A percentile compares a stretch with the other conserved stretches of the same genome.
phyloP scores from a whole-genome alignment of 2,888 invertebrate species.

The Pollenia griseotomentosa region DNA sequence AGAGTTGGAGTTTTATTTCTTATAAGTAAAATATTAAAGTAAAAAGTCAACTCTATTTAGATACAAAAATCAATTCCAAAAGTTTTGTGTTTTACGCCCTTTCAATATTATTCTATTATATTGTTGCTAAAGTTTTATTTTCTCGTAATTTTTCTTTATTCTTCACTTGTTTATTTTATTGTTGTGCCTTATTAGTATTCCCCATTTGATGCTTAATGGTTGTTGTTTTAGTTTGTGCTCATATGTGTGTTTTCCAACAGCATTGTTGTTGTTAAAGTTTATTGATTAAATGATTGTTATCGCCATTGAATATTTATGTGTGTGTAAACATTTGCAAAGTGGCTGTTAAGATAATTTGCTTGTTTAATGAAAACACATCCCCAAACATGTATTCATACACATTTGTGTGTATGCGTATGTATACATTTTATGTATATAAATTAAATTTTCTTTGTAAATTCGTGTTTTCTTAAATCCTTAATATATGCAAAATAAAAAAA shows the following conservation, averaged over 20 bases:
- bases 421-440: neutral
- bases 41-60: too few species aligned
- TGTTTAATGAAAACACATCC: conserved; percentile 31
- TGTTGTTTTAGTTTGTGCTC: conserved; percentile 23
- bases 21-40: too few species aligned
- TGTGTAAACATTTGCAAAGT: conserved; percentile 66
- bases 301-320: conserved; percentile 67
- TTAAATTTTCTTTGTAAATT: conserved; percentile 14
- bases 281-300: conserved; percentile 73
- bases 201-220: conserved; percentile 28
- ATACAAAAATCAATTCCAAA: neutral
- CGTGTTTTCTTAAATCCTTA: neutral
- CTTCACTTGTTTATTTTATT: conserved; percentile 26
- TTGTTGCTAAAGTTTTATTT: conserved; percentile 7
- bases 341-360: conserved; percentile 71
- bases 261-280: conserved; percentile 55
- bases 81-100: neutral
- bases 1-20: too few species aligned
- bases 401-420: neutral
- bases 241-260: neutral
- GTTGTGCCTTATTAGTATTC: conserved; percentile 54
- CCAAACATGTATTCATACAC: neutral
- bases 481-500: neutral
- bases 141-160: neutral
- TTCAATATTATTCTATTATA: neutral